phyloP scores from a whole-genome alignment of 1,140 invertebrate genomes.

The Melanaphis sacchari region DNA sequence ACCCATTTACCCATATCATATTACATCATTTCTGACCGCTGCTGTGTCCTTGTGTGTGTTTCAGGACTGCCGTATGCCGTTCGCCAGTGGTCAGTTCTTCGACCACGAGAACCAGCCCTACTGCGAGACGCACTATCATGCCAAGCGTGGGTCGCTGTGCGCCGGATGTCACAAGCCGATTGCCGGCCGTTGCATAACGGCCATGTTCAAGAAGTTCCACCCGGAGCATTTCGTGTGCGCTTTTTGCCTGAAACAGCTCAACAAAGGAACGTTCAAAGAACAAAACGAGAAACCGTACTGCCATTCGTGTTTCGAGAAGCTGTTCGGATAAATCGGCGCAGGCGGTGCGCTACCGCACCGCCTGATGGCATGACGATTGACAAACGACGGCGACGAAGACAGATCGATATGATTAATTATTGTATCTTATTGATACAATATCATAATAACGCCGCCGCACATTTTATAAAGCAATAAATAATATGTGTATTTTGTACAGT shows the following conservation, averaged over 20 bases:
- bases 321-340: slow-evolving; percentile 78
- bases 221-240: slow-evolving; percentile 99
- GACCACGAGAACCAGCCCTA: slow-evolving; percentile 96
- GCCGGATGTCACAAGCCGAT: slow-evolving; percentile 98
- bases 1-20: neutral
- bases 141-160: slow-evolving; percentile 93
- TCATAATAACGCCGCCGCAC: neutral
- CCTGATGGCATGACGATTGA: no score
- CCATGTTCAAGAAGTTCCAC: slow-evolving; percentile 99
- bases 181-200: slow-evolving; percentile 95
- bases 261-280: slow-evolving; percentile 98
- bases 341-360: no score
- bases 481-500: neutral
- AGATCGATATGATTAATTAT: no score
- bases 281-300: slow-evolving; percentile 98
- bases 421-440: neutral
- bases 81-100: slow-evolving; percentile 92
- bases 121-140: slow-evolving; percentile 98
- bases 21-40: neutral
- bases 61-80: slow-evolving; percentile 93
- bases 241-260: slow-evolving; percentile 95
- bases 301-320: slow-evolving; percentile 95
- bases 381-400: no score
- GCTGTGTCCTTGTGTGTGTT: slow-evolving; percentile 72
- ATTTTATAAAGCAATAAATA: neutral